Base-by-base conservation (phyloP, 2,888 invertebrate species). In the Macrophya alboannulata region DNA sequence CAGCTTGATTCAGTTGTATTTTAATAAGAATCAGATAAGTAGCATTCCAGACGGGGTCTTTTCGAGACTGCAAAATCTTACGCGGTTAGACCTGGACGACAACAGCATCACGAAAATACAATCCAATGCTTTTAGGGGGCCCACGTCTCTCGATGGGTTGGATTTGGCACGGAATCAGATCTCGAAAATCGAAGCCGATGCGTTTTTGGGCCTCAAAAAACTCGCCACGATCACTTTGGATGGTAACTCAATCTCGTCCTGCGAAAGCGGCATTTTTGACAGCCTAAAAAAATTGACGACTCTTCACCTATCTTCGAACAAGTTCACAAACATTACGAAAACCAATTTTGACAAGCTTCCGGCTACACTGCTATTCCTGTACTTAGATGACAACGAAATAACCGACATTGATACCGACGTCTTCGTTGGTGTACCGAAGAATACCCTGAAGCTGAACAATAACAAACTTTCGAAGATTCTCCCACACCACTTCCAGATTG, bases 361-460 rank as follows among this genome's bases (percentile, higher is more conserved):
- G 3, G 92, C 91, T 8, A 85, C 87, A 79, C 87, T 95, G 72
- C 92, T 93, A 72, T 92, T 92, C 59, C 88, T 94, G 37, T 91
- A 94, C 85, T 87, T 94, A 62, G 93, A 94, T 87, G 90, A 93
- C 84, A 95, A 95, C 83, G 88, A 90, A 51, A 94, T 95, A 81
- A 85, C 88, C 1, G 91, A 91, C 45, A 91, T 95, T 3, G 92
- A 94, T 76, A 90, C 90, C 31, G 92, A 91, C 6, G 93, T 93
- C n/a, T 94, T 94, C 87, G 86, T 90, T 0, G 92, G 92, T 85
- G 89, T 94, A 51, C 91, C 91, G 12, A 92, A 91, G 74, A 91
- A 92, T 84, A 92, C 90, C 51, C 89, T 94, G 37, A 94, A 94
- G 86, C 86, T 94, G 45, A 94, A 92, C 86, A 92, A 94, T 82